Base-by-base conservation (phyloP, 2,888 invertebrate genomes). In the Athalia rosae region DNA sequence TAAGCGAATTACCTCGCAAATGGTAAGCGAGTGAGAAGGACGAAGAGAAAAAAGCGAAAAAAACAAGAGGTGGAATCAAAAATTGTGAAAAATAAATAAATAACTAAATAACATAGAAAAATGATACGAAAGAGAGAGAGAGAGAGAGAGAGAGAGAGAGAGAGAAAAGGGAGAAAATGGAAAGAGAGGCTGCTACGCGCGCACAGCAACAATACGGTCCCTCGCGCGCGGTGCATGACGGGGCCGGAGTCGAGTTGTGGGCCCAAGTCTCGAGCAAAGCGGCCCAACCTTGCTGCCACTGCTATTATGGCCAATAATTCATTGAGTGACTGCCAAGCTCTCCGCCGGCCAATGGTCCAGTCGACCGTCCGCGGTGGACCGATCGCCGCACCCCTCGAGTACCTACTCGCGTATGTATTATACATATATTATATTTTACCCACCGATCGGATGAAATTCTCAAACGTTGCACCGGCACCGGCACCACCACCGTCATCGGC, bases 241-340 rank as follows among this genome's bases (percentile, higher is more conserved):
- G 79, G 76, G 28, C 79, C 77, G 76, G 82, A 81, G 81, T 82
- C 82, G 84, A 84, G 84, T 82, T 82, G 84, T 83, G 84, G 82
- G 82, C 84, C 79, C 80, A 76, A 81, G 84, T 83, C 81, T 80
- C 79, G 79, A 79, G 77, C 61, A 80, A 79, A 79, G 79, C 79
- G 84, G 85, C 83, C 84, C 85, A 85, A 82, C 83, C 83, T 81
- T 82, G 82, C 84, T 84, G 85, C 89, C 89, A 89, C 89, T 89
- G 89, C 89, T 89, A 89, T 89, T 89, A 89, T 89, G 89, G 89
- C 87, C 89, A 89, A 89, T 89, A 89, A 89, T 88, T 89, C 89
- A 89, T 89, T 88, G 89, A 89, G 89, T 87, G 88, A 89, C 88
- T 88, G 89, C 87, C 87, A 88, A 85, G 85, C 85, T 84, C 86